Conservation (phyloP, 2,888 invertebrate genomes). For the Mythimna vitellina region DNA sequence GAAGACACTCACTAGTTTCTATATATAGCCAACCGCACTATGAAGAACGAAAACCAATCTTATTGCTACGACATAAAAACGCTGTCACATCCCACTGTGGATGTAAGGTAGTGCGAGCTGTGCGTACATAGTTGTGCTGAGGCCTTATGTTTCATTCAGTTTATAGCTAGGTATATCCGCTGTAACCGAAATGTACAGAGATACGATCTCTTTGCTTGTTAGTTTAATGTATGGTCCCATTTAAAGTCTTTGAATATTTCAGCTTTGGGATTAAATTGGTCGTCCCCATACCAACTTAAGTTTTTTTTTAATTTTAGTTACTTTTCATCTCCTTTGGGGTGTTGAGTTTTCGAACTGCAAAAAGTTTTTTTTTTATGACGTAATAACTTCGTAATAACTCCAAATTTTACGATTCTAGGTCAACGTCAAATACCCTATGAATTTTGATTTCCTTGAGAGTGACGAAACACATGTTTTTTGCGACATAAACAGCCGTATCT, state of each 20-base stretch:
- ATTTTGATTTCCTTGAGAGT: too few species aligned
- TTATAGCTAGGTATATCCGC: conserved; percentile 25
- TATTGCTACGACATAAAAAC: conserved; percentile 7
- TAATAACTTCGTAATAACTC: too few species aligned
- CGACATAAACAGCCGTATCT: too few species aligned
- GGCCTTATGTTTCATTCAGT: conserved; percentile 5
- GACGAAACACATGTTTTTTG: too few species aligned
- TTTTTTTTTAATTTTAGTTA: too few species aligned
- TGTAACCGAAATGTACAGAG: conserved; percentile 20
- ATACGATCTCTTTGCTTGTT: conserved; percentile 18
- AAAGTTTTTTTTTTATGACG: too few species aligned
- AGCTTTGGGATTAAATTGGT: not conserved
- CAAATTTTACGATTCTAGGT: too few species aligned
- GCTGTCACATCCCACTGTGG: not conserved
- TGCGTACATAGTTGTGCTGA: conserved; percentile 12
- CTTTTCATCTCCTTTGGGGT: too few species aligned
- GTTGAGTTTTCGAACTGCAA: too few species aligned
- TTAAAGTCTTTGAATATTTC: conserved; percentile 3
- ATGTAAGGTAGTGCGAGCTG: not conserved
- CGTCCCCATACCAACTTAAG: too few species aligned
- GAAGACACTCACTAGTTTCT: conserved; percentile 39
- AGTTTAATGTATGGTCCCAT: conserved; percentile 1
- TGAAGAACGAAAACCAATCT: conserved; percentile 6
- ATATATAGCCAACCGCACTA: not conserved
- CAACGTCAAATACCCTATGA: too few species aligned